phyloP scores from a whole-genome alignment of 2,113 vertebrate species.

The Elgaria multicarinata region DNA sequence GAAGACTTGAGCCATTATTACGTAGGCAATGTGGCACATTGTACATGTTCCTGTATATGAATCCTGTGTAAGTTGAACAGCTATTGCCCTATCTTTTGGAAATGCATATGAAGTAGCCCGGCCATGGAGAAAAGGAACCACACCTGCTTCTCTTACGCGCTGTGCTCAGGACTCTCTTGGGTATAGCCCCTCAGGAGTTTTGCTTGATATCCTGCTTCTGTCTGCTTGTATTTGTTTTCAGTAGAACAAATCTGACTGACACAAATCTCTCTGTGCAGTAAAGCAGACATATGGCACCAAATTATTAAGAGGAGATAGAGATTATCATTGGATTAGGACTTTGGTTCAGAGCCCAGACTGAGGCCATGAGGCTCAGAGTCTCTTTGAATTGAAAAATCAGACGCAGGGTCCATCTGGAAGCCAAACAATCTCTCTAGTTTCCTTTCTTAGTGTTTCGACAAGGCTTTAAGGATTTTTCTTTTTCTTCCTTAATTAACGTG shows the following conservation, averaged over 20 bases:
- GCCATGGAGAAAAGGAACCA: conserved; percentile 8
- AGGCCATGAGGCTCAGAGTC: fast-evolving
- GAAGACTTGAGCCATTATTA: not conserved
- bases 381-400: not conserved
- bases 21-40: not conserved
- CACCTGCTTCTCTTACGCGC: not conserved
- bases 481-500: not conserved
- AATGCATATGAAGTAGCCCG: not conserved
- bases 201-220: not conserved
- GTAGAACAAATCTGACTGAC: conserved; percentile 33
- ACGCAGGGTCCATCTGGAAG: not conserved
- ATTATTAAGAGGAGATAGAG: conserved; percentile 53
- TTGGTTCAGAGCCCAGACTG: conserved; percentile 20
- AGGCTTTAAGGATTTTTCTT: not conserved
- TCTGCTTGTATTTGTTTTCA: conserved; percentile 34
- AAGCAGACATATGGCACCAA: conserved; percentile 62
- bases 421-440: not conserved
- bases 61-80: not conserved
- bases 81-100: not conserved
- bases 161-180: not conserved
- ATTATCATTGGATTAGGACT: conserved; percentile 59
- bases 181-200: fast-evolving
- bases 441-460: not conserved
- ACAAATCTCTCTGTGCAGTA: conserved; percentile 50
- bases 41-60: not conserved